Base-by-base conservation (phyloP, 2,113 vertebrate species). In the Bufo gargarizans region DNA sequence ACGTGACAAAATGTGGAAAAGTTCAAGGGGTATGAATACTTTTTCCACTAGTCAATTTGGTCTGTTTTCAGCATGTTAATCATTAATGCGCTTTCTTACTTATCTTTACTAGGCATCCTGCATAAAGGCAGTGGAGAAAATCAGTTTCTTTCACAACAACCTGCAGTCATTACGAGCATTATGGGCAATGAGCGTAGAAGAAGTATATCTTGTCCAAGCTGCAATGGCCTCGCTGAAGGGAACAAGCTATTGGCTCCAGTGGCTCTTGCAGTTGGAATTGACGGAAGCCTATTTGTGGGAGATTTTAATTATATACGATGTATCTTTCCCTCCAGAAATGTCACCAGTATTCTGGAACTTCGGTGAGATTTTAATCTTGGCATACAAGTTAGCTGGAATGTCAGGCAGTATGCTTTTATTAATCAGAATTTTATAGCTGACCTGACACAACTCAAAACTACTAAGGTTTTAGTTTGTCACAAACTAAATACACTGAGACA, bases 221-320 rank as follows among this genome's bases (percentile, higher is more conserved):
- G 98, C 91, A 99, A 99, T 0, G 98, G 98, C 53, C 95, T 99
- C 5, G 98, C 99, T 0, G 99, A 99, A 82, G 97, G 99, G 90
- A 99, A 99, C 95, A 99, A 99, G 90, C 96, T 99, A 84, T 92
- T 99, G 92, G 98, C 99, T n/a, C 99, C 99, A 0, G 97, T 99
- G 13, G 98, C 97, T n/a, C 95, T 99, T 92, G 97, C 99, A 2
- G 97, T 97, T 88, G 98, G 98, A 80, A 93, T 95, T 3, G 99
- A 99, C 17, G 99, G 98, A 91, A 99, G 99, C 93, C 97, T 99
- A 84, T 99, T 96, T 4, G 97, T 99, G 6, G 98, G 98, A 6
- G 98, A 99, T 93, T 98, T 99, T 92, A 99, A 99, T 92, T 99
- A 98, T 59, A 96, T 99, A 33, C 96, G 98, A 65, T 96, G 98